Conservation (phyloP, 64 coral and sea anemone species). For the Montipora efflorescens region DNA sequence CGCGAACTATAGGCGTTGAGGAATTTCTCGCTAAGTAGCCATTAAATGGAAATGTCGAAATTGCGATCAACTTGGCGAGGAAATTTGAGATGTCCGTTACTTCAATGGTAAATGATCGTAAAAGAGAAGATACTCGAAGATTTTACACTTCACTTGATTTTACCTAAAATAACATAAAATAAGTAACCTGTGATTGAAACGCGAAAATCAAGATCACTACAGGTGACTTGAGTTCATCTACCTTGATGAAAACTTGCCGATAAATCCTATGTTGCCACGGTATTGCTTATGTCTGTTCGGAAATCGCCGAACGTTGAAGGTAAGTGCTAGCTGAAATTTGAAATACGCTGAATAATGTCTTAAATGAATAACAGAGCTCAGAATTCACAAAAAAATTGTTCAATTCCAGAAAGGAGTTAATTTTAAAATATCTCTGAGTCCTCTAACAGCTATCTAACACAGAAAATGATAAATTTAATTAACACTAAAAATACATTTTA, state of each 20-base stretch:
- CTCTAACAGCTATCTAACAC: no score
- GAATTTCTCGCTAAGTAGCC: neutral
- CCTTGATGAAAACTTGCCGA: neutral
- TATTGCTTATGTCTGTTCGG: neutral
- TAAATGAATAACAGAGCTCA: neutral
- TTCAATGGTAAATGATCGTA: neutral
- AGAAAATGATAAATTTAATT: no score
- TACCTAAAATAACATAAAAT: neutral
- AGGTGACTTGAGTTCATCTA: neutral
- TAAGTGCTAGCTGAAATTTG: neutral
- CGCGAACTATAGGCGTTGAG: neutral
- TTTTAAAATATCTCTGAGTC: no score
- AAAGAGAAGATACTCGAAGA: neutral
- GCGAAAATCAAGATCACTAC: neutral
- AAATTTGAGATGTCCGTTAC: constrained; percentile 3
- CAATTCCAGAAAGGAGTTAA: no score
- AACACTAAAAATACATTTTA: no score
- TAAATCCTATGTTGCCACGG: neutral
- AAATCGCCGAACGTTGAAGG: constrained; percentile 15
- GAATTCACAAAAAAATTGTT: neutral
- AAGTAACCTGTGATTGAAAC: constrained; percentile 22
- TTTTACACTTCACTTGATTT: constrained; percentile 8
- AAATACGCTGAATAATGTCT: neutral
- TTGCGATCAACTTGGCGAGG: neutral
- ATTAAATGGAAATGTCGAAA: neutral